phyloP scores from a whole-genome alignment of 92 coral and sea anemone species.

The Metridium senile region DNA sequence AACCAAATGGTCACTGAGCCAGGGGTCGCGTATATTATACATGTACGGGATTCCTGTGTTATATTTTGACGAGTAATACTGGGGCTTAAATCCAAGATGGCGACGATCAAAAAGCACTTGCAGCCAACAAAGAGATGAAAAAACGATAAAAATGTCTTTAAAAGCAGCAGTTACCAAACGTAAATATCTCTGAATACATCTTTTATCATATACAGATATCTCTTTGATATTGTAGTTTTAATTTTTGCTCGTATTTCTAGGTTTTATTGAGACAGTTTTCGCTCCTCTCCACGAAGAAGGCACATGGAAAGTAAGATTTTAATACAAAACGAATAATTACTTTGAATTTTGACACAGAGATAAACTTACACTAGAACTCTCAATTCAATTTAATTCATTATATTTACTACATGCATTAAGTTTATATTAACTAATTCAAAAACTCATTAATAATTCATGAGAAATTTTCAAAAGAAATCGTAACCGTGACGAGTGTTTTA shows the following conservation, averaged over 20 bases:
- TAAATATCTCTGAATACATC: constrained; percentile 30
- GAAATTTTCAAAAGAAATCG: not conserved
- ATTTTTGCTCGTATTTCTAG: constrained; percentile 34
- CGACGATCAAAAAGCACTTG: constrained; percentile 21
- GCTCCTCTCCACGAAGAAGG: constrained; percentile 58
- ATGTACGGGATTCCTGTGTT: not conserved
- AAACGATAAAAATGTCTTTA: constrained; percentile 66
- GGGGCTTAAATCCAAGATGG: not conserved
- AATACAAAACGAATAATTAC: too few species aligned
- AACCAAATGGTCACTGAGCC: too few species aligned
- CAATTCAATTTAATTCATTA: too few species aligned
- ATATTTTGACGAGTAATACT: not conserved
- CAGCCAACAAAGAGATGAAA: constrained; percentile 13
- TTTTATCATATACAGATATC: not conserved
- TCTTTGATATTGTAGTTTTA: not conserved
- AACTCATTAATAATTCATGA: not conserved
- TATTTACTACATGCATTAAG: too few species aligned
- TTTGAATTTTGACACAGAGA: too few species aligned
- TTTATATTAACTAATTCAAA: too few species aligned
- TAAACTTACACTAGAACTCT: too few species aligned
- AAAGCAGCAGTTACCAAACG: constrained; percentile 92
- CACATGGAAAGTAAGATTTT: constrained; percentile 78
- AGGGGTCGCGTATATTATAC: too few species aligned
- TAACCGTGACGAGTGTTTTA: not conserved
- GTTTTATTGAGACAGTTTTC: constrained; percentile 85